These are phyloP conservation scores for Glaucopsyche alexis DNA, from an alignment of 2,888 invertebrate genomes.

Conservation along the genomic window DNA sequence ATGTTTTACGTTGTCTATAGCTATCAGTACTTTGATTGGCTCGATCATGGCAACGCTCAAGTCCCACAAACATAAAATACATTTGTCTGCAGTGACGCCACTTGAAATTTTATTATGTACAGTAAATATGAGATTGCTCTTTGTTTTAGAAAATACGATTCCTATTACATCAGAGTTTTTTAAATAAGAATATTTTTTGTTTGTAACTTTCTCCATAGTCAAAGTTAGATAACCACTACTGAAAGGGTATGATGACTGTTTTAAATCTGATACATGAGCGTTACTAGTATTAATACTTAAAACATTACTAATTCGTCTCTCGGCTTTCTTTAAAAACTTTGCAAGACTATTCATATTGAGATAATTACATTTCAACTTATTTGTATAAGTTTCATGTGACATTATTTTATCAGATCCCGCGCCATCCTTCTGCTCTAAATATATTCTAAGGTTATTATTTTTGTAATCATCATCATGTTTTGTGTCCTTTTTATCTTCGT, in stretches of 20 bases:
- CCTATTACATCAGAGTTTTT: constrained; percentile 52
- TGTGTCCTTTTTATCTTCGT: constrained; percentile 41
- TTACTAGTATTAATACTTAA: constrained; percentile 55
- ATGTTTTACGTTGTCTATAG: constrained; percentile 58
- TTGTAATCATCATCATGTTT: constrained; percentile 51
- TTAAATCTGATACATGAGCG: constrained; percentile 49
- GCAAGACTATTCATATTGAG: constrained; percentile 51
- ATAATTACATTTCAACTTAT: constrained; percentile 55
- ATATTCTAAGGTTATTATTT: constrained; percentile 59
- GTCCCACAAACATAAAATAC: constrained; percentile 66
- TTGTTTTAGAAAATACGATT: constrained; percentile 57
- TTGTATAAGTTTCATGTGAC: constrained; percentile 57
- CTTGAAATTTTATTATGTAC: constrained; percentile 51
- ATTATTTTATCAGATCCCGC: constrained; percentile 58
- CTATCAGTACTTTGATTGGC: constrained; percentile 60
- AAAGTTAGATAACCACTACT: constrained; percentile 60
- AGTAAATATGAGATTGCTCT: constrained; percentile 59
- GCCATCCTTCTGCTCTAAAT: constrained; percentile 71
- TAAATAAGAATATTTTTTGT: constrained; percentile 46
- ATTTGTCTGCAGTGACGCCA: constrained; percentile 44
- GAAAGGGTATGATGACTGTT: constrained; percentile 56
- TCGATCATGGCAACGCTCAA: constrained; percentile 55
- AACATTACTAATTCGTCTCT: constrained; percentile 55
- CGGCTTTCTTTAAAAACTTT: constrained; percentile 62
- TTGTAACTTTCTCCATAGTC: constrained; percentile 46